phyloP scores from a whole-genome alignment of 2,888 invertebrate species.

The Octodonta nipae region DNA sequence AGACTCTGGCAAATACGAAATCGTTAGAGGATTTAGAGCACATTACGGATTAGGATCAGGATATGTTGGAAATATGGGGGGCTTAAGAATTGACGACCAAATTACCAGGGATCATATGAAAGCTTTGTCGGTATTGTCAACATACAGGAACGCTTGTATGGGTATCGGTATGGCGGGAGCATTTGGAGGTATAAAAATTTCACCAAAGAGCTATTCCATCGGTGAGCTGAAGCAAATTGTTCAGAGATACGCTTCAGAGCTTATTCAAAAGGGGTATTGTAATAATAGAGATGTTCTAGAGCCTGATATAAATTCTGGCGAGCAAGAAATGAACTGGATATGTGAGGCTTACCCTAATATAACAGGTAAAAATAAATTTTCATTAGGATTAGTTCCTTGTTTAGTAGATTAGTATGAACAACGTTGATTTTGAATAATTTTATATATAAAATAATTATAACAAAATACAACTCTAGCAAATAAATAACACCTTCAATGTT shows the following conservation, averaged over 20 bases:
- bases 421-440: no score
- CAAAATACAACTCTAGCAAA: no score
- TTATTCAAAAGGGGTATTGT: conserved; percentile 22
- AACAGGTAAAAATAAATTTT: conserved; percentile 17
- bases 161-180: conserved; percentile 28
- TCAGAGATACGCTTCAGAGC: conserved; percentile 19
- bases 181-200: conserved; percentile 28
- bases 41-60: conserved; percentile 25
- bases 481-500: no score
- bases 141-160: conserved; percentile 28
- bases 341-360: conserved; percentile 13
- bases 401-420: no score
- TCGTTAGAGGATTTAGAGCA: conserved; percentile 28
- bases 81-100: conserved; percentile 24
- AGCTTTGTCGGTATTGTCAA: conserved; percentile 26
- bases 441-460: no score
- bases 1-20: conserved; percentile 23
- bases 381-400: no score
- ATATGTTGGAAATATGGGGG: conserved; percentile 24
- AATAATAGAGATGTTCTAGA: conserved; percentile 22
- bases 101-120: conserved; percentile 28
- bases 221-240: conserved; percentile 25
- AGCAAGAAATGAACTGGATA: conserved; percentile 26
- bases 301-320: conserved; percentile 27
- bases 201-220: conserved; percentile 20